Percentiles rank a stretch among this genome's conserved stretches.
Evolutionary conservation across 1,140 invertebrate species (phyloP).

Genomic region (Mizuhopecten yessoensis): DNA sequence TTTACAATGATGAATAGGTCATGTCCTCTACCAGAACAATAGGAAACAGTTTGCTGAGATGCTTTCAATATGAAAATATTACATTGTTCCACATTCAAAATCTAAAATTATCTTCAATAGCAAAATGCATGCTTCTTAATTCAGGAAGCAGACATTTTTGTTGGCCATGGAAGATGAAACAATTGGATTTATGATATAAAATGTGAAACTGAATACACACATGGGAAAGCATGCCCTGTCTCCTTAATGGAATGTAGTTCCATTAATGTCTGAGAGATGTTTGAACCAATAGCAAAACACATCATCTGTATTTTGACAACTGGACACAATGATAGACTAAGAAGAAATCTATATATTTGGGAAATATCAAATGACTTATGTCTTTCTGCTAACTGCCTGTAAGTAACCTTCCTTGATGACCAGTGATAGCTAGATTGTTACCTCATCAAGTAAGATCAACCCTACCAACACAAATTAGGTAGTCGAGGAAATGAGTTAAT

Average conservation of each 20-base stretch:
- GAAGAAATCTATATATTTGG: background rate
- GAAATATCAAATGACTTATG: background rate
- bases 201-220: conserved; percentile 22
- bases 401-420: background rate
- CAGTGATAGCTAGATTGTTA: background rate
- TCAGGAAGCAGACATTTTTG: background rate
- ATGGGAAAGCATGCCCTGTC: background rate
- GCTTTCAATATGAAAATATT: background rate
- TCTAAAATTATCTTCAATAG: background rate
- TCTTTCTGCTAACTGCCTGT: background rate
- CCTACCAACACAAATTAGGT: too few species aligned
- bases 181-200: conserved; percentile 35
- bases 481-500: background rate
- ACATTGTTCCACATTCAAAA: background rate
- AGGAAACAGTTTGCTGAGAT: background rate
- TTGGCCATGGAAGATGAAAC: background rate
- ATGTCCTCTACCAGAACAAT: background rate
- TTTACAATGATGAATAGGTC: background rate
- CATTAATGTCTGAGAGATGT: background rate
- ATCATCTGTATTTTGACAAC: background rate
- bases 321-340: background rate
- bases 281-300: background rate
- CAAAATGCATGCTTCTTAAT: conserved; percentile 9
- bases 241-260: conserved; percentile 5
- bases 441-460: background rate